Evolutionary conservation across 2,888 invertebrate species (phyloP).

Genomic region (Zygothrica quintamaculata): DNA sequence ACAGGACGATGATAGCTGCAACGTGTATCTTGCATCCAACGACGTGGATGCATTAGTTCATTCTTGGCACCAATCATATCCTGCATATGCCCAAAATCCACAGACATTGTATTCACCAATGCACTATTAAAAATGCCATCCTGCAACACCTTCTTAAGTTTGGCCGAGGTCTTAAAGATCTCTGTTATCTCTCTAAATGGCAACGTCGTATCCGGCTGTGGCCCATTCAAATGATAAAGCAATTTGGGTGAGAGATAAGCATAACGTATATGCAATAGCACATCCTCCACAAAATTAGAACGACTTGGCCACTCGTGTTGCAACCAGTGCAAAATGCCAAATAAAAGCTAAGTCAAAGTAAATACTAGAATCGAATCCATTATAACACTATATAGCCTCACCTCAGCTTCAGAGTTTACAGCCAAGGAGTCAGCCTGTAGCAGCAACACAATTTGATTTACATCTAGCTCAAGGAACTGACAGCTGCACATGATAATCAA

Average conservation of each 20-base stretch:
- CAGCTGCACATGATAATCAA: background rate
- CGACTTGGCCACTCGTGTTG: background rate
- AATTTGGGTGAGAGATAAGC: background rate
- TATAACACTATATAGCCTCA: background rate
- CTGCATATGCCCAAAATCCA: background rate
- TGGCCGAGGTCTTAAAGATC: background rate
- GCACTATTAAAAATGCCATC: conserved; percentile 1
- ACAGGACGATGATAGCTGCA: background rate
- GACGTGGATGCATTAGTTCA: background rate
- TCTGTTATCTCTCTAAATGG: background rate
- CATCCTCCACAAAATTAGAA: background rate
- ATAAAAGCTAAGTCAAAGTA: background rate
- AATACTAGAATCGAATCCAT: no score
- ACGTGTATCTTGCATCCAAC: background rate
- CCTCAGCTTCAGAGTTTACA: background rate
- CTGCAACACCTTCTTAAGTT: background rate
- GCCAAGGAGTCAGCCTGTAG: background rate
- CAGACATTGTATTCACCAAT: background rate
- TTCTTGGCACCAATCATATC: background rate
- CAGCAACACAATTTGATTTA: background rate
- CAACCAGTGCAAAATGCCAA: background rate
- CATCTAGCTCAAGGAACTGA: background rate
- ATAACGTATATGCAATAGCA: background rate
- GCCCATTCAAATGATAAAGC: background rate
- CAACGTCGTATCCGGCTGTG: background rate